Conservation (phyloP, 2,797 vertebrate genomes). For the Bovichtus diacanthus region DNA sequence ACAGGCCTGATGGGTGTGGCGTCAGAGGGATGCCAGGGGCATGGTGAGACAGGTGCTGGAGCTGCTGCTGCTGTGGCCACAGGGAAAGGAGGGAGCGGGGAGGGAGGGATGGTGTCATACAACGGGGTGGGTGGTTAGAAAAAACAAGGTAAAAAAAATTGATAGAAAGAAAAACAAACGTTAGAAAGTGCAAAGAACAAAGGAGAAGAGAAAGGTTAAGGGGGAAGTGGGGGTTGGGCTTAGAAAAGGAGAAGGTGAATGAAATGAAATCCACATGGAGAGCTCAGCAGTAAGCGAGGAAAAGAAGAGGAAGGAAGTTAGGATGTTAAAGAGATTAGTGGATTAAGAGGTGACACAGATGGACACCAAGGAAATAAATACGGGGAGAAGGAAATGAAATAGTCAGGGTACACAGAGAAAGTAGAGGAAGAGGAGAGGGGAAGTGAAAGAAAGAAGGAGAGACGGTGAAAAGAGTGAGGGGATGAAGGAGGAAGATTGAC, state of each 20-base stretch:
- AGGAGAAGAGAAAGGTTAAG: neutral
- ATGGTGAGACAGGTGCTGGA: constrained; percentile 95
- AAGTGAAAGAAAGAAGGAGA: constrained; percentile 24
- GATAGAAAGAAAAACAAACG: constrained; percentile 31
- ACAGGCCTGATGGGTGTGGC: constrained; percentile 88
- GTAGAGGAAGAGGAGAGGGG: constrained; percentile 9
- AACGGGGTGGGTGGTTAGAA: constrained; percentile 49
- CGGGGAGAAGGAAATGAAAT: constrained; percentile 32
- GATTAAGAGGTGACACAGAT: constrained; percentile 55
- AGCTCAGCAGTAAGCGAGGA: constrained; percentile 43
- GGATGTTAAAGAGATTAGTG: constrained; percentile 56
- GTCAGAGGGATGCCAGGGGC: constrained; percentile 88
- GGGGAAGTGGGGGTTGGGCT: neutral
- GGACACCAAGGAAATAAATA: constrained; percentile 31
- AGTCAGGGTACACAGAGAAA: constrained; percentile 8
- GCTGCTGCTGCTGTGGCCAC: constrained; percentile 94
- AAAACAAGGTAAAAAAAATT: constrained; percentile 7
- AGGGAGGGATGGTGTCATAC: constrained; percentile 6
- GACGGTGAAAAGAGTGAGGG: constrained; percentile 5
- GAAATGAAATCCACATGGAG: constrained; percentile 48
- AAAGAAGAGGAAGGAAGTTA: constrained; percentile 50
- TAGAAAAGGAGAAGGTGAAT: constrained; percentile 23
- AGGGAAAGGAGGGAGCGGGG: constrained; percentile 51
- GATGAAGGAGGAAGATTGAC: constrained; percentile 20
- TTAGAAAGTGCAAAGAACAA: neutral